Percentiles rank a stretch among this genome's conserved stretches.
Evolutionary conservation across 2,113 vertebrate species (phyloP).

Genomic region (Carlito syrichta): DNA sequence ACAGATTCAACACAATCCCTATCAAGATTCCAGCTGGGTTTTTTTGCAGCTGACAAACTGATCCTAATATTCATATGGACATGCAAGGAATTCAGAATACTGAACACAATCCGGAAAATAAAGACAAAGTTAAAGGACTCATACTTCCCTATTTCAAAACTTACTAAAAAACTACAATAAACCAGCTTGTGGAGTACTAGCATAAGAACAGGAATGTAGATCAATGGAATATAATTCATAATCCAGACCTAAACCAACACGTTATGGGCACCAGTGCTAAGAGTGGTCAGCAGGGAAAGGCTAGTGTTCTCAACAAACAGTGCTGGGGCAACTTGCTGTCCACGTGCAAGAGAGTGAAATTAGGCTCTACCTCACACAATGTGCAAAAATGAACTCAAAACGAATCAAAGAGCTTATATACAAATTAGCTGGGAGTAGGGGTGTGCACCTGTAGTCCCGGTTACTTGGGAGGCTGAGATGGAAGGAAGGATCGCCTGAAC

Average conservation of each 20-base stretch:
- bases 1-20: background rate
- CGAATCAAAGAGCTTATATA: no score
- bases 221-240: background rate
- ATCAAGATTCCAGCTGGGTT: background rate
- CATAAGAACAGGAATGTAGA: background rate
- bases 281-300: background rate
- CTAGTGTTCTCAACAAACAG: background rate
- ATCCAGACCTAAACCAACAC: background rate
- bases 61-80: background rate
- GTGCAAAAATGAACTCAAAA: no score
- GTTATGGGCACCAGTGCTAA: background rate
- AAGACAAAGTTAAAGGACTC: background rate
- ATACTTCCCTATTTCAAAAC: background rate
- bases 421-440: no score
- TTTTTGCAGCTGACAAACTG: background rate
- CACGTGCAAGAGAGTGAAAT: background rate
- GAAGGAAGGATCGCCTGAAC: no score
- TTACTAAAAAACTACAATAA: background rate
- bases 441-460: no score
- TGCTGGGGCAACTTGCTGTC: background rate
- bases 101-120: background rate
- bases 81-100: background rate
- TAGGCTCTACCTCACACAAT: no score
- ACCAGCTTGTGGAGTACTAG: background rate
- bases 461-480: no score